A percentile compares a stretch with the other conserved stretches of the same genome.
phyloP scores from a whole-genome alignment of 2,797 vertebrate species.

The Anolis apletophallus region DNA sequence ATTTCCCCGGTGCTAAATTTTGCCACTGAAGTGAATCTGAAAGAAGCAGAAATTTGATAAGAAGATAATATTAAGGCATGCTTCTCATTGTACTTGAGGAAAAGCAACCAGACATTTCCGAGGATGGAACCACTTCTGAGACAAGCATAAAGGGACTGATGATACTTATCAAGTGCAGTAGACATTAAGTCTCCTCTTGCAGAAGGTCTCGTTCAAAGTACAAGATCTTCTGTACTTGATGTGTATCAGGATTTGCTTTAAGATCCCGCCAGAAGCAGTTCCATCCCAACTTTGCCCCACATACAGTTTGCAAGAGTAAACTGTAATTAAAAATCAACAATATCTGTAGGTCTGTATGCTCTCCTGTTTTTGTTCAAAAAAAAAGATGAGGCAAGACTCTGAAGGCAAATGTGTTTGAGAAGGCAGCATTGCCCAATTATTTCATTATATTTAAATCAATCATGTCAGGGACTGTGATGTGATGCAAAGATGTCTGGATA shows the following conservation, averaged over 20 bases:
- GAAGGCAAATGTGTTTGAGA: no score
- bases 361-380: neutral
- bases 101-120: conserved; percentile 40
- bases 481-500: neutral
- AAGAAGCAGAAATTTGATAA: neutral
- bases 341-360: no score
- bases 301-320: neutral
- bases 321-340: no score
- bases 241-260: neutral
- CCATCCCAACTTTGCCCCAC: neutral
- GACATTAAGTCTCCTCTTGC: conserved; percentile 11
- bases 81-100: conserved; percentile 10
- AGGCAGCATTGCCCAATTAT: neutral
- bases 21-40: conserved; percentile 20
- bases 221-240: conserved; percentile 1
- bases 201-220: neutral
- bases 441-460: neutral
- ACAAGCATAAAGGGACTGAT: neutral
- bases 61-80: neutral
- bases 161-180: conserved; percentile 20
- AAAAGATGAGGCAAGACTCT: neutral
- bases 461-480: neutral
- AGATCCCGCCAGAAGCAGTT: neutral
- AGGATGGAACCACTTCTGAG: conserved; percentile 12
- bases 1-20: conserved; percentile 18